Evolutionary conservation across 2,888 invertebrate genomes (phyloP), one percentile per base, ranked within the genome.

Genomic region (Meliscaeva auricollis): DNA sequence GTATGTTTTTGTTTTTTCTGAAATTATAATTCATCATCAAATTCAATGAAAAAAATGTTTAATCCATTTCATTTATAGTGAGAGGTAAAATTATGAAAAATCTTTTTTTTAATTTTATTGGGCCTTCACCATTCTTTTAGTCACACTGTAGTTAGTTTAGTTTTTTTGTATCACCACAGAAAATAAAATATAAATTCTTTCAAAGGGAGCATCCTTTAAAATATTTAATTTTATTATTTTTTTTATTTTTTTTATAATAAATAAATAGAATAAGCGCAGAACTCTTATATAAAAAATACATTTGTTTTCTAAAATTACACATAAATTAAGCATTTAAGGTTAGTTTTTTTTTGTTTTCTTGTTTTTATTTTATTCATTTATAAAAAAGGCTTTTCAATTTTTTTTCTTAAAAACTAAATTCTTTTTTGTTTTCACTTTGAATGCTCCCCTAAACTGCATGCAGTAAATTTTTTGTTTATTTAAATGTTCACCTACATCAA

Each of bases 211-310:
- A 84, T 84, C 48, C 75, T 35, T 60, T 13, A 38, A 52, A 22
- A 32, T 11, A 38, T 13, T 11, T 35, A 8, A 6, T 38, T 54
- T 44, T 52, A n/a, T n/a, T n/a, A n/a, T 35, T 56, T 15, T 15
- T 58, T 62, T 44, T 56, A 69, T 44, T 32, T 64, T 83, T 56
- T 73, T 62, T 75, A 41, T 35, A 69, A 73, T 81, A 85, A 85
- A 85, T 85, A 77, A 81, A 85, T 85, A 85, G 69, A 77, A 73
- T 73, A 73, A 85, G 81, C 76, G 41, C 76, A 69, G 62, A 76
- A 73, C 35, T 69, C 69, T 80, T 85, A 81, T 60, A 81, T 80
- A 85, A 85, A 85, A 85, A 76, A 85, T 77, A 77, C 72, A 75
- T 70, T 64, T 56, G 17, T 35, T 54, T 68, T 54, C 60, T 74